Percentiles rank a stretch among this genome's conserved stretches.
phyloP scores from a whole-genome alignment of 2,888 invertebrate genomes.

The Diarsia rubi region DNA sequence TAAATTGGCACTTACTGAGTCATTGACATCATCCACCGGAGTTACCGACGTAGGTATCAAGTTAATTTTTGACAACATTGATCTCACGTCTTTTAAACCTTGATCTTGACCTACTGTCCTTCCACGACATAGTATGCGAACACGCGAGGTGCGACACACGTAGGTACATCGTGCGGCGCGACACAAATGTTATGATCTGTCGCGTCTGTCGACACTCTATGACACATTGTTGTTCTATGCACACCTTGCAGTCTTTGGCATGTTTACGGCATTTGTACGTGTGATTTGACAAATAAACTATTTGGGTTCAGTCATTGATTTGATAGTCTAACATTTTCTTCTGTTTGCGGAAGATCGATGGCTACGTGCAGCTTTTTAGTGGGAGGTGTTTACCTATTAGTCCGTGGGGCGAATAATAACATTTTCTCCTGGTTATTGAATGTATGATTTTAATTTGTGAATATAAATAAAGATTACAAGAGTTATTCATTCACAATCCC shows the following conservation, averaged over 20 bases:
- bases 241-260: conserved; percentile 54
- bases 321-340: neutral
- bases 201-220: conserved; percentile 50
- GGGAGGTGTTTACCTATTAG: neutral
- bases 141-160: conserved; percentile 15
- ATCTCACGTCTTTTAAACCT: neutral
- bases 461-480: neutral
- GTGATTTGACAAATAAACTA: conserved; percentile 26
- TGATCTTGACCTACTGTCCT: conserved; percentile 42
- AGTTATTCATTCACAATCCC: neutral
- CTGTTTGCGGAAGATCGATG: neutral
- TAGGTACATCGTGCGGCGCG: conserved; percentile 8
- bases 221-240: conserved; percentile 51
- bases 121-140: conserved; percentile 12
- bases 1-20: neutral
- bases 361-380: too few species aligned
- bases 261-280: conserved; percentile 3
- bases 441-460: neutral
- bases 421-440: neutral
- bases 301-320: neutral
- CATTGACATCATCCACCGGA: neutral
- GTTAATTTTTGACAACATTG: neutral
- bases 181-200: conserved; percentile 24
- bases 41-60: neutral
- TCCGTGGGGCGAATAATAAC: neutral